These are phyloP conservation scores for Ochotona princeps DNA, from an alignment of 2,113 vertebrate species.

Conservation along the genomic window DNA sequence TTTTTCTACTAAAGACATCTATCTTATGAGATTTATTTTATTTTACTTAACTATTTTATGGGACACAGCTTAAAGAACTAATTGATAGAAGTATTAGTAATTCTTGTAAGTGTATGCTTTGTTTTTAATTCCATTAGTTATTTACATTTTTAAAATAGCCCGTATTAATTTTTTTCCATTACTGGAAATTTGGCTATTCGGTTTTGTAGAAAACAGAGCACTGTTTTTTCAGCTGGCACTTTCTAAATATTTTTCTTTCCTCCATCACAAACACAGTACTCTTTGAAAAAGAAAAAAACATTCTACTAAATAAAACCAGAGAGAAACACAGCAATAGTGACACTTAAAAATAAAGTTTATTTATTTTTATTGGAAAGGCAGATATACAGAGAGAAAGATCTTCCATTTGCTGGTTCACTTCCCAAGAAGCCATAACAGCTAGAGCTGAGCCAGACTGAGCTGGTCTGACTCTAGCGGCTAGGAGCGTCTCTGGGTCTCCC, in stretches of 20 bases:
- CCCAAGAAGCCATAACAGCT: no score
- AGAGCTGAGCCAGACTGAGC: no score
- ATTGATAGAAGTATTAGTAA: neutral
- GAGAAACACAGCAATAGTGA: no score
- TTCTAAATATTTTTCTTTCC: neutral
- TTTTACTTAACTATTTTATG: neutral
- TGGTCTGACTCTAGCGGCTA: no score
- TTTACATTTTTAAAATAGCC: constrained; percentile 23
- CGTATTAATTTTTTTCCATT: neutral
- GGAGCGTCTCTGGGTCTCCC: no score
- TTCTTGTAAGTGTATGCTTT: neutral
- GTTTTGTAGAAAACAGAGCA: neutral
- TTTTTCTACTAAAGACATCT: no score
- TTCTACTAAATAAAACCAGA: neutral
- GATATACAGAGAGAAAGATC: no score
- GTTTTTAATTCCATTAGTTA: neutral
- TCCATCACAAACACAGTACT: neutral
- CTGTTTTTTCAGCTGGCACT: neutral
- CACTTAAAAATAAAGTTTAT: no score
- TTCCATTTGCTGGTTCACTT: no score
- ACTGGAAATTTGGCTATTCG: neutral
- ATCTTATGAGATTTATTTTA: neutral
- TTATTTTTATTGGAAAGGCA: no score
- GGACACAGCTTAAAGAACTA: neutral
- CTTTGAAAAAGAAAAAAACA: neutral